These are phyloP conservation scores for Scelioninae gen. 2 DNA, from an alignment of 2,888 invertebrate genomes.

Conservation along the genomic window DNA sequence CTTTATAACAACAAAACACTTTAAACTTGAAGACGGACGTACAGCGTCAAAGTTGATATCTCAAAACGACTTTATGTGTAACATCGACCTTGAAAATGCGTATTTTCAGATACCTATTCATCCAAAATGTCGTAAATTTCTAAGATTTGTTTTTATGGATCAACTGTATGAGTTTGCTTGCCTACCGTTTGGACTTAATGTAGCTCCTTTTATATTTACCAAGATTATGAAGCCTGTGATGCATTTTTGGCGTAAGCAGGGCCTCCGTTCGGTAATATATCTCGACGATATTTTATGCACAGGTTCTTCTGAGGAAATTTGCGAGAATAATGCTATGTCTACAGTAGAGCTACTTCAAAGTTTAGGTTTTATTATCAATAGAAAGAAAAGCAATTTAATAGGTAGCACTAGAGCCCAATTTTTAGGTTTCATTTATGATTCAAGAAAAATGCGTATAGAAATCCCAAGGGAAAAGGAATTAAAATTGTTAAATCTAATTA, in stretches of 20 bases:
- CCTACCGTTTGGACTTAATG: not conserved
- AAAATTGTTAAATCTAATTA: not conserved
- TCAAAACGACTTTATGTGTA: not conserved
- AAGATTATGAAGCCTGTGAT: not conserved
- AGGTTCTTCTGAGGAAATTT: not conserved
- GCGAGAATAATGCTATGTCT: not conserved
- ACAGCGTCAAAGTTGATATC: not conserved
- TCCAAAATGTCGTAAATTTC: not conserved
- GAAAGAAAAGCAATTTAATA: not conserved
- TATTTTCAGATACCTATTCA: not conserved
- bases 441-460: not conserved
- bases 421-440: not conserved
- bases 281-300: not conserved
- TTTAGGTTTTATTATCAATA: not conserved
- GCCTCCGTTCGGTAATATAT: not conserved
- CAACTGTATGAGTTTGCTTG: not conserved
- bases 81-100: not conserved
- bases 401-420: not conserved
- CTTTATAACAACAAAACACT: not conserved
- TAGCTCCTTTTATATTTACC: not conserved
- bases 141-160: not conserved
- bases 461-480: not conserved
- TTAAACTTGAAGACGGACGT: constrained; percentile 5
- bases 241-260: not conserved
- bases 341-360: not conserved